Evolutionary conservation across 2,797 vertebrate species (phyloP), one percentile per base, ranked within the genome.

Genomic region (Sebastes nivosus): DNA sequence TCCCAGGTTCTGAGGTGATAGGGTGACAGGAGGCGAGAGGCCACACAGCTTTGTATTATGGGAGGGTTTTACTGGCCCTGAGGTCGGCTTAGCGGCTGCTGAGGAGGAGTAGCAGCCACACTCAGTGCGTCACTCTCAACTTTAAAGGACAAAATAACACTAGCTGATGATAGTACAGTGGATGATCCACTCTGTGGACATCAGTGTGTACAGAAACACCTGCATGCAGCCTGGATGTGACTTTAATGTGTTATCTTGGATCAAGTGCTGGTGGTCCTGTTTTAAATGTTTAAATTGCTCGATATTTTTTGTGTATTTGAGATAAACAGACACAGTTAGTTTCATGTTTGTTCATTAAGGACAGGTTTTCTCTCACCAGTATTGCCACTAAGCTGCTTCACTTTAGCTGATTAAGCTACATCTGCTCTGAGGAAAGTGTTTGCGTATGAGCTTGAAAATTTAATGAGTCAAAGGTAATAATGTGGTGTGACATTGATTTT

Each of bases 11-110:
- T 75, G 82, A 91, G 87, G 94, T 83, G 90, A 92, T 79, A 91
- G 88, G 85, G 87, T 87, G 88, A 89, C 87, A 93, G 81, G 80
- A 87, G 74, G 80, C 73, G 61, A 92, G 76, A 85, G 88, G 93
- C 90, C 88, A 84, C 90, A 88, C 85, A 92, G 77, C 77, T 88
- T 83, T 84, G 83, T 80, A 87, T 87, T 88, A 88, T 71, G 60
- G 71, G 66, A 87, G 76, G 67, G 65, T 88, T 92, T 92, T 84
- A 92, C 84, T 60, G 85, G 77, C 86, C 88, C 82, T 78, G 24
- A 54, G 79, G 84, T 84, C 77, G 16, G 67, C 80, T 88, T 77
- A 78, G 82, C 64, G 75, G 75, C 69, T 89, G 80, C 70, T 74
- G 78, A 80, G 59, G 67, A 80, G 68, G 68, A 74, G 74, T 25